Base-by-base conservation (phyloP, 2,797 vertebrate genomes). In the Menidia menidia region DNA sequence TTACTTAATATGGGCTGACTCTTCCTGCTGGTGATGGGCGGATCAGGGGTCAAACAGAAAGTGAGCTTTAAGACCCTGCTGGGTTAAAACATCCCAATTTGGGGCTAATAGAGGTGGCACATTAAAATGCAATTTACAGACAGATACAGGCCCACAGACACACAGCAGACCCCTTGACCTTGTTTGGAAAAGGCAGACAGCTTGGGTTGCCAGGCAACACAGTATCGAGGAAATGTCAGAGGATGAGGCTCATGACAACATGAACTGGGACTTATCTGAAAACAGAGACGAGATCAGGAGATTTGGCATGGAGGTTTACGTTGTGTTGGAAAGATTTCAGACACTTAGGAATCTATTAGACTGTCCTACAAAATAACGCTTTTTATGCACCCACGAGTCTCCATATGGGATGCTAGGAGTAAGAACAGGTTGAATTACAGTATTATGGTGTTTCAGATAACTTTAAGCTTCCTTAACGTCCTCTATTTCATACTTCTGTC, bases 121-220 rank as follows among this genome's bases (percentile, higher is more conserved):
- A 74, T 68, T 75, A 69, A 45, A 35, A 81, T 77, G 51, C 45
- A 52, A 70, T 53, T 66, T 50, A 68, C 51, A 73, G 57, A 78
- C 7, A 48, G 32, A 58, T 45, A 32, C 10, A n/a, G 31, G 45
- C 11, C 33, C 18, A 52, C 16, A 30, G 14, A 16, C 39, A 50
- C 32, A 57, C 43, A 9, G 25, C 13, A 81, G 55, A 78, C 69
- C 66, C 50, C 66, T 80, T 88, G 83, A 90, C 83, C 89, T 85
- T 3, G 59, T 82, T 77, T 89, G 68, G 62, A 85, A 86, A 79
- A 76, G 60, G 68, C 64, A 84, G 89, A 84, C 58, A 56, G 75
- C 65, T 73, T 7, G 13, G 71, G 88, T 92, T 63, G 75, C 86
- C 82, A 89, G 39, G 92, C 85, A 92, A 92, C 89, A 71, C 69